Conservation (phyloP, 2,113 vertebrate species). For the Probosciger aterrimus region DNA sequence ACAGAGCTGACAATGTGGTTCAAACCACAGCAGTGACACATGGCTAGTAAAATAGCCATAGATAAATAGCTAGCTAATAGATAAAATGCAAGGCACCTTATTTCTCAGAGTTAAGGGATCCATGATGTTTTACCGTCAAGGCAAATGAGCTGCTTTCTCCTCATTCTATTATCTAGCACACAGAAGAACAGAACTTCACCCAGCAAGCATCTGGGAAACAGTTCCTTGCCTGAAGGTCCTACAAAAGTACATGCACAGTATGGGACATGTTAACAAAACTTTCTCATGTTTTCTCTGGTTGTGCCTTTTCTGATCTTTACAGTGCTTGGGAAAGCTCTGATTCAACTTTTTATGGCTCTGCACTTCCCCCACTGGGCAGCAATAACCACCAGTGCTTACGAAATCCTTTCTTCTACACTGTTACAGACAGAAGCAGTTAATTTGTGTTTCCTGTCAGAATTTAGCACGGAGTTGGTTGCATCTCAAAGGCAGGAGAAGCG, state of each 20-base stretch:
- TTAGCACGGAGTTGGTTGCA: neutral
- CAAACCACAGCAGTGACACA: rapidly evolving
- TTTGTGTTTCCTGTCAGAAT: neutral
- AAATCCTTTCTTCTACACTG: neutral
- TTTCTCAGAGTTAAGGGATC: neutral
- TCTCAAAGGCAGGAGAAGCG: neutral
- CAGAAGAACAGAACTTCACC: neutral
- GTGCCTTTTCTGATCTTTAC: neutral
- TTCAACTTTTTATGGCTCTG: neutral
- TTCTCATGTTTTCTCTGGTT: neutral
- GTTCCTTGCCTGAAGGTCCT: neutral
- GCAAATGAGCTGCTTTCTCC: neutral
- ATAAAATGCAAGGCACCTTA: neutral
- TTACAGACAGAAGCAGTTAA: neutral
- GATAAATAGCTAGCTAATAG: neutral
- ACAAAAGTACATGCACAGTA: neutral
- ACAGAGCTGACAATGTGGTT: neutral
- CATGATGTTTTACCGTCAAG: neutral
- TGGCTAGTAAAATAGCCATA: neutral
- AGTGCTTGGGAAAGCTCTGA: neutral
- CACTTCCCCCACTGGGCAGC: neutral
- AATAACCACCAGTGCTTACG: neutral
- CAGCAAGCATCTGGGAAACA: neutral
- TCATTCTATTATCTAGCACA: neutral
- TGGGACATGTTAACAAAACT: neutral